Conservation (phyloP, 2,113 vertebrate genomes). For the Gallinago media region DNA sequence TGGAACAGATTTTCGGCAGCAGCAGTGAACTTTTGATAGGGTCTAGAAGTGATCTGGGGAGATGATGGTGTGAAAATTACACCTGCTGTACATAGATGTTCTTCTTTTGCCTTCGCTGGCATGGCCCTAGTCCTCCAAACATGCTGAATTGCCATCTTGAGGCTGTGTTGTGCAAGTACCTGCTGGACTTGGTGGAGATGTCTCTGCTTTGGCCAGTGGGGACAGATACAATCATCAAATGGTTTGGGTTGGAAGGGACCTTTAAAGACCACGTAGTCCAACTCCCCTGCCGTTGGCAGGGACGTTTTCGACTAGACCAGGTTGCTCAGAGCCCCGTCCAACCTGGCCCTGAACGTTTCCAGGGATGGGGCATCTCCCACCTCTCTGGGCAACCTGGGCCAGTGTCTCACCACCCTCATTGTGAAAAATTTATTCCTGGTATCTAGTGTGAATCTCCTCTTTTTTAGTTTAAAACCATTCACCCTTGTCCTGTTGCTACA, state of each 20-base stretch:
- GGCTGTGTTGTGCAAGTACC: neutral
- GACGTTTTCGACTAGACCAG: too few species aligned
- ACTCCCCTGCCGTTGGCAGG: too few species aligned
- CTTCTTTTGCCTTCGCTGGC: neutral
- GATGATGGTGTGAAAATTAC: neutral
- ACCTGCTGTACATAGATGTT: neutral
- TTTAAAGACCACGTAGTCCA: too few species aligned
- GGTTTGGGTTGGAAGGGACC: too few species aligned
- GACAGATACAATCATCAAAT: neutral
- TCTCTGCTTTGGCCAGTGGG: neutral
- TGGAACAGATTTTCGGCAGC: neutral
- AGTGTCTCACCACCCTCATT: fast-evolving
- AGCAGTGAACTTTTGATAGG: neutral
- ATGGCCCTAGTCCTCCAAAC: neutral
- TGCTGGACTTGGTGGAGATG: neutral
- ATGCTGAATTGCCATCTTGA: neutral
- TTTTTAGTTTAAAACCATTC: neutral
- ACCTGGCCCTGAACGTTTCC: fast-evolving
- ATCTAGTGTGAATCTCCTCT: neutral
- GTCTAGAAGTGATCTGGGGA: neutral
- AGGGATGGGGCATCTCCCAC: neutral
- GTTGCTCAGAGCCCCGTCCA: fast-evolving
- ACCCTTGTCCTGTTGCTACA: fast-evolving
- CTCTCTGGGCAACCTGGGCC: neutral
- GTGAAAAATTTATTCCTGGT: fast-evolving